Percentiles rank a stretch among this genome's conserved stretches.
Conservation (phyloP, 2,888 invertebrate species). For the Argyresthia goedartella region DNA sequence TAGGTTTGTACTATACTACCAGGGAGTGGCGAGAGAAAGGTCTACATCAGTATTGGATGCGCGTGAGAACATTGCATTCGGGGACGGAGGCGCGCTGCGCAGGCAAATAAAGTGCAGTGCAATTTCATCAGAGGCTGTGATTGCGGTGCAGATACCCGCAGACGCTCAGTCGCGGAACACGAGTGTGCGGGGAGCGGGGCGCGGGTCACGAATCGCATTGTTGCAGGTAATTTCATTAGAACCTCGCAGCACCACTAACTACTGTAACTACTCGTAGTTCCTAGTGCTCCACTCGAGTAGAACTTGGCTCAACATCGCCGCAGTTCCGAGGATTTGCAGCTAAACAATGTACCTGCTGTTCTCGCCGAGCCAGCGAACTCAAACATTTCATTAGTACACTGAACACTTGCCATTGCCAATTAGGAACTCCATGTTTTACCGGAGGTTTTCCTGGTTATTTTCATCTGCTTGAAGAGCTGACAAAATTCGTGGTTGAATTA, state of each 20-base stretch:
- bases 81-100: constrained; percentile 34
- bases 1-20: too few relatives aligned
- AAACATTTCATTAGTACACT: background rate
- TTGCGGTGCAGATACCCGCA: constrained; percentile 32
- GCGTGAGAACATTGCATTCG: constrained; percentile 42
- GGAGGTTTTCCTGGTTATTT: background rate
- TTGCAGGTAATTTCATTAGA: constrained; percentile 50
- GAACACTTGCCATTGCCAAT: background rate
- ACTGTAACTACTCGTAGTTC: constrained; percentile 1
- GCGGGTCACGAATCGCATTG: constrained; percentile 45
- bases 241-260: constrained; percentile 14
- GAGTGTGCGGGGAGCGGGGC: constrained; percentile 11
- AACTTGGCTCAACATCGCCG: background rate
- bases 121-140: constrained; percentile 42
- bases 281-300: background rate
- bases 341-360: background rate
- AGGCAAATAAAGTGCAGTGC: constrained; percentile 60
- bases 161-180: constrained; percentile 19
- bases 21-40: background rate
- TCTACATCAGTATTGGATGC: constrained; percentile 16
- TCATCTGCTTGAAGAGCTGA: background rate
- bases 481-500: background rate
- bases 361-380: background rate
- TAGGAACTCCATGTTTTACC: background rate
- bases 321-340: background rate